Conservation (phyloP, 2,888 invertebrate genomes). For the Mythimna albipuncta region DNA sequence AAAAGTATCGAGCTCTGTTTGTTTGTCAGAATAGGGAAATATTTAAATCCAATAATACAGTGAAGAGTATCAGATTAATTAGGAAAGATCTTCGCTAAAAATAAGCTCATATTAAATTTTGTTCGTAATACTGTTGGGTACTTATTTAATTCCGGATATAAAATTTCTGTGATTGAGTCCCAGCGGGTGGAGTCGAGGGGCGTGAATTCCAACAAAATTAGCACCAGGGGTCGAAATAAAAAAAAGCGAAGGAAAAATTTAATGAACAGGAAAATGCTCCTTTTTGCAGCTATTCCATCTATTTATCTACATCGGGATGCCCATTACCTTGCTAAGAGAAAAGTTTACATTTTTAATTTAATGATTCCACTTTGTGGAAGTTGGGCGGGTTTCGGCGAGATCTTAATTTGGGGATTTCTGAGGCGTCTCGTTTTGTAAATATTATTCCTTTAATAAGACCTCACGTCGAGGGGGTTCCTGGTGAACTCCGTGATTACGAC, state of each 20-base stretch:
- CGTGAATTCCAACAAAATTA: conserved; percentile 92
- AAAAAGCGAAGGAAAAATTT: conserved; percentile 91
- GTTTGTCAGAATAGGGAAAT: conserved; percentile 62
- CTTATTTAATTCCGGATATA: conserved; percentile 91
- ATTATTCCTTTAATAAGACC: conserved; percentile 91
- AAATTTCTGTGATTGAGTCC: conserved; percentile 91
- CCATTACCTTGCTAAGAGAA: conserved; percentile 91
- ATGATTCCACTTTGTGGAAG: conserved; percentile 91
- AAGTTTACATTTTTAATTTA: conserved; percentile 92
- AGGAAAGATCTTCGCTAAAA: conserved; percentile 82
- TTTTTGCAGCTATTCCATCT: conserved; percentile 91
- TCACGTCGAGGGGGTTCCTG: conserved; percentile 89
- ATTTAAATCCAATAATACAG: conserved; percentile 66
- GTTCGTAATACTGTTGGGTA: conserved; percentile 87
- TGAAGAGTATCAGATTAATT: conserved; percentile 81
- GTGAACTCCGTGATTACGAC: conserved; percentile 90
- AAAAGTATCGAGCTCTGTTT: conserved; percentile 52
- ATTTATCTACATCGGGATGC: conserved; percentile 91
- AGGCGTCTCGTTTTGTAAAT: conserved; percentile 91
- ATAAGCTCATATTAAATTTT: conserved; percentile 89
- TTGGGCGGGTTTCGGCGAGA: conserved; percentile 91
- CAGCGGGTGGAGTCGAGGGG: conserved; percentile 89
- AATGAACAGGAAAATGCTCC: conserved; percentile 92
- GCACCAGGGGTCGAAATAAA: conserved; percentile 91
- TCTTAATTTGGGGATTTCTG: conserved; percentile 91